Percentiles rank a stretch among this genome's conserved stretches.
Conservation (phyloP, 2,113 vertebrate genomes). For the Hystrix brachyura region DNA sequence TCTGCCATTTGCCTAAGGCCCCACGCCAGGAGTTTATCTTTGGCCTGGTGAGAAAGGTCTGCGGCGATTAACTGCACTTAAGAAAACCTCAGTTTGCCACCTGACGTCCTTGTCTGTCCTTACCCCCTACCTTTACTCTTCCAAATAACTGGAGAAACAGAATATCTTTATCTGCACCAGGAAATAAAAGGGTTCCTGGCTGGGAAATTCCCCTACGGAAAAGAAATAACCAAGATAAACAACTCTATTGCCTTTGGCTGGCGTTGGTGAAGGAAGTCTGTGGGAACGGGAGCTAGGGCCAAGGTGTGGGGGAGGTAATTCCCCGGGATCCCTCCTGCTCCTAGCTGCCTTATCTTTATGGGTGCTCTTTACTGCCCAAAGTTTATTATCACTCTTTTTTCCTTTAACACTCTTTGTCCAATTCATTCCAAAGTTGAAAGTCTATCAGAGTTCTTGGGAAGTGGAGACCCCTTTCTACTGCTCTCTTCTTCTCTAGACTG, state of each 20-base stretch:
- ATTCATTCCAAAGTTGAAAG: conserved; percentile 35
- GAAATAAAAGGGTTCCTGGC: conserved; percentile 74
- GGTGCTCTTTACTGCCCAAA: not conserved
- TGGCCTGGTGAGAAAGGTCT: conserved; percentile 26
- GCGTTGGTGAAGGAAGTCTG: not conserved
- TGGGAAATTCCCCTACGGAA: conserved; percentile 77
- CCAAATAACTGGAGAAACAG: conserved; percentile 70
- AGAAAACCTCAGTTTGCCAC: conserved; percentile 15
- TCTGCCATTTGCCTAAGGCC: not conserved
- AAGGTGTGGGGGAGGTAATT: not conserved
- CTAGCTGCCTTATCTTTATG: conserved; percentile 59
- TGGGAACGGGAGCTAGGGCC: not conserved
- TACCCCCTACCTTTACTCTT: not conserved
- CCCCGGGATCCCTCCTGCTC: not conserved
- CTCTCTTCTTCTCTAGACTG: not conserved
- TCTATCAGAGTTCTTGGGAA: not conserved
- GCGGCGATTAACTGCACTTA: conserved; percentile 3
- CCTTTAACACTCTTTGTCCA: not conserved
- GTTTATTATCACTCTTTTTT: not conserved
- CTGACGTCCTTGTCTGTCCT: conserved; percentile 1
- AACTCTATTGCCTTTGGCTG: conserved; percentile 74
- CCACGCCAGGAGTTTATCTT: conserved; percentile 62
- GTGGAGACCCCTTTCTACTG: not conserved
- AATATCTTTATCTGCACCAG: conserved; percentile 79
- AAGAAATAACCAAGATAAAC: conserved; percentile 78